Evolutionary conservation across 2,113 vertebrate genomes (phyloP).

Genomic region (Embiotoca jacksoni): DNA sequence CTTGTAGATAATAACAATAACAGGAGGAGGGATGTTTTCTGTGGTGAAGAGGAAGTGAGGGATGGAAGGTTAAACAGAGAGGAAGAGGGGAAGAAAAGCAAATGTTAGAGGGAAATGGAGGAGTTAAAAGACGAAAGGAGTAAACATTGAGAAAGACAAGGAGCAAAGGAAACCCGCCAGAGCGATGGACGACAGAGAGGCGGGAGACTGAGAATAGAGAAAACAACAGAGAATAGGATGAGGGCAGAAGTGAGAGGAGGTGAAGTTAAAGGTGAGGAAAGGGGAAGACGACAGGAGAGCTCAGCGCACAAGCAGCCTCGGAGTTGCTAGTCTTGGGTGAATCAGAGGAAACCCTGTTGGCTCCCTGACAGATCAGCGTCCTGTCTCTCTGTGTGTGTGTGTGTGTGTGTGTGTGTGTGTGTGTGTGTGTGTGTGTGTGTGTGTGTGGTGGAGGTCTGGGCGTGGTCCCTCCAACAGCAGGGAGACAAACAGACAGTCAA

Average conservation of each 20-base stretch:
- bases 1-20: slow-evolving; percentile 71
- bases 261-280: slow-evolving; percentile 16
- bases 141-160: slow-evolving; percentile 36
- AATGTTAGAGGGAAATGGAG: slow-evolving; percentile 32
- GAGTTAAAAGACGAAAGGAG: slow-evolving; percentile 23
- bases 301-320: slow-evolving; percentile 34
- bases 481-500: slow-evolving; percentile 65
- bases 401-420: slow-evolving; percentile 45
- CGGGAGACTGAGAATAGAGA: slow-evolving; percentile 52
- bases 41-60: slow-evolving; percentile 57
- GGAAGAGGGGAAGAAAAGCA: slow-evolving; percentile 39
- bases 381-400: slow-evolving; percentile 59
- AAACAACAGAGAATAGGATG: slow-evolving; percentile 29
- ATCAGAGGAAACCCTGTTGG: slow-evolving; percentile 73
- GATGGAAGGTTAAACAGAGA: slow-evolving; percentile 55
- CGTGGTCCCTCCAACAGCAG: slow-evolving; percentile 68
- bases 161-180: slow-evolving; percentile 3
- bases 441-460: slow-evolving; percentile 60
- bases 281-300: slow-evolving; percentile 26
- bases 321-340: background rate
- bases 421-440: slow-evolving; percentile 48
- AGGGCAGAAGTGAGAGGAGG: slow-evolving; percentile 29
- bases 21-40: slow-evolving; percentile 71
- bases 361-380: slow-evolving; percentile 64
- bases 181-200: slow-evolving; percentile 18